These are phyloP conservation scores for Cranoglanis bouderius DNA, from an alignment of 2,113 vertebrate genomes.

Conservation along the genomic window DNA sequence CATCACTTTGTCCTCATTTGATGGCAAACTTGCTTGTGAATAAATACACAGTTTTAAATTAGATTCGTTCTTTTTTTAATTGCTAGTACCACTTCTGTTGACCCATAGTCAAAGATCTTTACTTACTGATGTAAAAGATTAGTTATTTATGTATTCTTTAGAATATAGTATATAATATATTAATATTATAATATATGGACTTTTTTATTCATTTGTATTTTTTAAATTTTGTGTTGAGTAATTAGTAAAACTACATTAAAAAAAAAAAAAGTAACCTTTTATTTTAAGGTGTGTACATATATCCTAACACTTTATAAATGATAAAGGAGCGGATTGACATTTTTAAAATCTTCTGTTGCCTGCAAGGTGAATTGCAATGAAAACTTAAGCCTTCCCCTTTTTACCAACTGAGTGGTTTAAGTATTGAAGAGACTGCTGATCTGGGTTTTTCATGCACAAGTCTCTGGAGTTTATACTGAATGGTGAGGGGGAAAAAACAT, in stretches of 20 bases:
- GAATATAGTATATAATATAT: not conserved
- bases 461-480: not conserved
- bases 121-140: not conserved
- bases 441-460: not conserved
- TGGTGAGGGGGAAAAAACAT: not conserved
- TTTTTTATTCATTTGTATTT: not conserved
- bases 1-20: conserved; percentile 85
- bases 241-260: not conserved
- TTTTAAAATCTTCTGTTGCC: not conserved
- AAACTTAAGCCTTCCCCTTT: not conserved
- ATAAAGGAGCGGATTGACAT: not conserved
- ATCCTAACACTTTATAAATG: not conserved
- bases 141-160: not conserved
- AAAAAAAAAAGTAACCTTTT: not conserved
- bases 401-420: not conserved
- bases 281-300: not conserved
- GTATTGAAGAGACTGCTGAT: not conserved
- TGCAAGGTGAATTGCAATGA: not conserved
- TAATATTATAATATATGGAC: not conserved
- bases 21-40: conserved; percentile 86
- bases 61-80: not conserved
- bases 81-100: not conserved
- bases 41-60: conserved; percentile 58
- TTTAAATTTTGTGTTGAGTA: not conserved
- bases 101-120: not conserved